phyloP scores from a whole-genome alignment of 2,113 vertebrate species.

The Chitala chitala region DNA sequence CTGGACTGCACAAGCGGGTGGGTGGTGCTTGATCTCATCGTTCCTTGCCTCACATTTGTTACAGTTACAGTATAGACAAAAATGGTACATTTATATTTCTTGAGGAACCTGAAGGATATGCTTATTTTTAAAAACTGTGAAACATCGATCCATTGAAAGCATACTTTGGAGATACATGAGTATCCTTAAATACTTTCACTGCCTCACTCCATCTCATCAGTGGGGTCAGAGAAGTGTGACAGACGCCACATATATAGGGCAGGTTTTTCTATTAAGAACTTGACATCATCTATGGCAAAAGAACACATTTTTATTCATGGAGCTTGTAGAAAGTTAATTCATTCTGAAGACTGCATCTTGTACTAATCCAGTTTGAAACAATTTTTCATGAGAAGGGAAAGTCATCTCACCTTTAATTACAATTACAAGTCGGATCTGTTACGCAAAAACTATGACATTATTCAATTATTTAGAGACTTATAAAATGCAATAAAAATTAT shows the following conservation, averaged over 20 bases:
- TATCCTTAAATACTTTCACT: not conserved
- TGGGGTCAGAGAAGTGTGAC: not conserved
- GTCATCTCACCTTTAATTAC: not conserved
- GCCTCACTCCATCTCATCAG: not conserved
- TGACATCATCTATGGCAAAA: not conserved
- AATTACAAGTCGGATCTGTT: too few relatives aligned
- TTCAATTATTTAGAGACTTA: not conserved
- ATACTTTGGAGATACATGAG: too few relatives aligned
- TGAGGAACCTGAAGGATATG: too few relatives aligned
- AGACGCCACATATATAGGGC: not conserved
- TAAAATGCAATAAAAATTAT: not conserved
- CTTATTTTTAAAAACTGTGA: too few relatives aligned
- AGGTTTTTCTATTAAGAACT: not conserved
- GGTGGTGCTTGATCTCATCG: too few relatives aligned
- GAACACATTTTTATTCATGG: not conserved
- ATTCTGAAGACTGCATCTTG: not conserved
- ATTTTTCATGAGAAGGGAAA: not conserved
- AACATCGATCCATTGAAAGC: too few relatives aligned
- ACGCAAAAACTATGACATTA: not conserved
- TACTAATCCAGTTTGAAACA: not conserved
- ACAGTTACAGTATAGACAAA: too few relatives aligned
- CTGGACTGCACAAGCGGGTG: too few relatives aligned
- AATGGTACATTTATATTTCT: too few relatives aligned
- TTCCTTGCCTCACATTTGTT: too few relatives aligned
- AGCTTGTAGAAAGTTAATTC: not conserved